These are phyloP conservation scores for Melipona beecheii DNA, from an alignment of 2,888 invertebrate genomes.

Conservation along the genomic window DNA sequence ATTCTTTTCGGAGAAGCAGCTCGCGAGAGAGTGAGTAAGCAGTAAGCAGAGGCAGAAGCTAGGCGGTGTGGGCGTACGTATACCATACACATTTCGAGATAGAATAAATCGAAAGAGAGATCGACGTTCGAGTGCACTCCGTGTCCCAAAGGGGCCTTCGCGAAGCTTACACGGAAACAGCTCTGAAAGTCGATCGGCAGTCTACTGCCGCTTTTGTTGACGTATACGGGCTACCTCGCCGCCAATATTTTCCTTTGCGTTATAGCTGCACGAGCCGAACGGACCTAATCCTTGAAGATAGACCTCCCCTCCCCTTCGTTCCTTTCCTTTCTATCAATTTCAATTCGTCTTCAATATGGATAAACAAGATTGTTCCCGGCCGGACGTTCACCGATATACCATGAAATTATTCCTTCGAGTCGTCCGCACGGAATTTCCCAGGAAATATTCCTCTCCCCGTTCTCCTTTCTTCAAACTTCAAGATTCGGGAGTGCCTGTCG, in stretches of 20 bases:
- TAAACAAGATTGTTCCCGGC: constrained; percentile 43
- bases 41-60: not conserved
- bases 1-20: constrained; percentile 17
- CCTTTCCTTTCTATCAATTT: constrained; percentile 52
- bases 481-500: constrained; percentile 24
- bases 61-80: not conserved
- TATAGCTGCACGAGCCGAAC: constrained; percentile 19
- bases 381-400: constrained; percentile 38
- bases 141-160: constrained; percentile 56
- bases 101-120: constrained; percentile 59
- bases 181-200: constrained; percentile 63
- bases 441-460: constrained; percentile 21
- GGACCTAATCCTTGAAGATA: constrained; percentile 56
- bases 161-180: constrained; percentile 59
- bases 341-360: constrained; percentile 55
- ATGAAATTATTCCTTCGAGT: constrained; percentile 41
- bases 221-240: constrained; percentile 40
- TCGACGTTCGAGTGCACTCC: constrained; percentile 61
- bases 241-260: constrained; percentile 59
- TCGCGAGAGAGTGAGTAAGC: constrained; percentile 2
- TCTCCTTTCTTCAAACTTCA: constrained; percentile 17
- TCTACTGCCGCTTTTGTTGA: constrained; percentile 60
- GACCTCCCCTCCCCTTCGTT: not conserved
- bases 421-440: constrained; percentile 25
- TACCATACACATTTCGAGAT: constrained; percentile 40